Evolutionary conservation across 1,140 invertebrate species (phyloP).

Genomic region (Globodera rostochiensis): DNA sequence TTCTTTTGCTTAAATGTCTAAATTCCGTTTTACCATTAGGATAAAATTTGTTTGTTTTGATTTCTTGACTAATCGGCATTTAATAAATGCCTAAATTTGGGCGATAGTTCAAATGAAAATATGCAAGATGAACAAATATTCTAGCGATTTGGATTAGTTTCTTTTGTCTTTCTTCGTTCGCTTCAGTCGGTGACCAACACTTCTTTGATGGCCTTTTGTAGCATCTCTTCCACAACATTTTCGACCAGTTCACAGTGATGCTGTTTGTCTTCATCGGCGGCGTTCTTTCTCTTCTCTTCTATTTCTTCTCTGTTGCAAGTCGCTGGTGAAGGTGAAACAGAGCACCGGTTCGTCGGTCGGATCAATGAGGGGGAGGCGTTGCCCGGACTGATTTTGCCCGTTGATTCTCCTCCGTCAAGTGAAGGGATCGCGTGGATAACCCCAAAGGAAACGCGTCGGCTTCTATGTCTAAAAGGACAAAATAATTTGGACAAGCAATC

Average conservation of each 20-base stretch:
- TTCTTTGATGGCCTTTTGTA: slow-evolving; percentile 54
- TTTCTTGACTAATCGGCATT: too few species aligned
- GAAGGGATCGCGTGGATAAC: slow-evolving; percentile 48
- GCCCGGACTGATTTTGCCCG: neutral
- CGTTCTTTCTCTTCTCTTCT: slow-evolving; percentile 4
- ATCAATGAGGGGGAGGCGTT: slow-evolving; percentile 20
- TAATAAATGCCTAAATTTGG: too few species aligned
- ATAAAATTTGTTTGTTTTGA: too few species aligned
- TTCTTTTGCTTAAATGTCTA: neutral
- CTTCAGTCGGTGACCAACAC: slow-evolving; percentile 42
- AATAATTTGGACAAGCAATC: neutral
- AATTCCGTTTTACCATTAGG: too few species aligned
- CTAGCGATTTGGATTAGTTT: too few species aligned
- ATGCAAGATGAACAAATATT: too few species aligned
- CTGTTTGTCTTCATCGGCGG: slow-evolving; percentile 11
- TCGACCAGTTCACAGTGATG: slow-evolving; percentile 28
- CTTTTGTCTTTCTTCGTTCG: neutral
- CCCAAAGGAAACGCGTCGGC: slow-evolving; percentile 53
- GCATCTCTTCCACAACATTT: slow-evolving; percentile 46
- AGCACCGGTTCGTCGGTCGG: neutral
- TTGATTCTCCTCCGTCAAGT: slow-evolving; percentile 20
- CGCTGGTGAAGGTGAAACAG: slow-evolving; percentile 9
- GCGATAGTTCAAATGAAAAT: too few species aligned
- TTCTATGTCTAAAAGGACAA: slow-evolving; percentile 39
- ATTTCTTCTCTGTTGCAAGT: slow-evolving; percentile 26